A percentile compares a stretch with the other conserved stretches of the same genome.
phyloP scores from a whole-genome alignment of 2,113 vertebrate species.

The Coreoperca whiteheadi region DNA sequence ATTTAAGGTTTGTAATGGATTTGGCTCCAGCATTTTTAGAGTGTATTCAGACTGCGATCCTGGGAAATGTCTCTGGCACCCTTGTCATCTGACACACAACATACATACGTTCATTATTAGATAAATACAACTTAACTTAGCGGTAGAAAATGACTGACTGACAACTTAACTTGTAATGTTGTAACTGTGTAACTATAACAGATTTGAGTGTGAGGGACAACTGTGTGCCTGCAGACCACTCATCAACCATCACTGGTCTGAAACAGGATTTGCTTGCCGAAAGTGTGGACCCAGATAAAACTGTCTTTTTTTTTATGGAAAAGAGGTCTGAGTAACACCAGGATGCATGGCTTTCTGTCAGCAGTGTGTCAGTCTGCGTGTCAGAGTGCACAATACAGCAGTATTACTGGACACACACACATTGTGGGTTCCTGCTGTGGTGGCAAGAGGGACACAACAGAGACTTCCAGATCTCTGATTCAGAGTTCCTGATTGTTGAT shows the following conservation, averaged over 20 bases:
- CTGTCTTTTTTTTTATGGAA: conserved; percentile 49
- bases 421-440: conserved; percentile 13
- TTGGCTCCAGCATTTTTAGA: neutral
- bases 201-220: neutral
- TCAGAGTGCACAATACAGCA: neutral
- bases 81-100: neutral
- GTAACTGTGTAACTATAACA: neutral
- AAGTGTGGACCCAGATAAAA: neutral
- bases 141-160: too few species aligned
- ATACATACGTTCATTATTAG: neutral
- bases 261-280: conserved; percentile 11
- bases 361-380: conserved; percentile 30
- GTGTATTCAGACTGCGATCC: neutral
- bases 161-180: neutral
- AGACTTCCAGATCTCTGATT: conserved; percentile 54
- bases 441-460: conserved; percentile 40
- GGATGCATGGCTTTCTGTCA: conserved; percentile 13
- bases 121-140: neutral
- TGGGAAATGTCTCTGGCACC: neutral
- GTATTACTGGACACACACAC: conserved; percentile 11
- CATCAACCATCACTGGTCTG: conserved; percentile 23
- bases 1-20: neutral
- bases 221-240: neutral
- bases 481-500: conserved; percentile 42
- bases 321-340: neutral